Evolutionary conservation across 2,888 invertebrate species (phyloP).

Genomic region (Zaprionus lineosus): DNA sequence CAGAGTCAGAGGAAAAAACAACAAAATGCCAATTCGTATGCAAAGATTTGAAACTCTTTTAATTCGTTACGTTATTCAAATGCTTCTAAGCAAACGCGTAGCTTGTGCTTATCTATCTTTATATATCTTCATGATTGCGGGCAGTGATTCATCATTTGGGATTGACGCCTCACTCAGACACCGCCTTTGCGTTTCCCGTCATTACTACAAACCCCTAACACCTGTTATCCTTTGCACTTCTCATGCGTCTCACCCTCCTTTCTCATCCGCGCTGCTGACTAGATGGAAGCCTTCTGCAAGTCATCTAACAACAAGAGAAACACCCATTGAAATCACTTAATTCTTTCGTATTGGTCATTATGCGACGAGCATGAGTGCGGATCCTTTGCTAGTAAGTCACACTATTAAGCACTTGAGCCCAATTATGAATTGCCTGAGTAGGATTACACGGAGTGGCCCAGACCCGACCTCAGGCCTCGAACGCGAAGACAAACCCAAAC

Average conservation of each 20-base stretch:
- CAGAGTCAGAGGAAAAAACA: too few relatives aligned
- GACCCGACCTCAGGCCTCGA: too few relatives aligned
- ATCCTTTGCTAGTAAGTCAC: constrained; percentile 22
- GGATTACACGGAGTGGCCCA: not conserved
- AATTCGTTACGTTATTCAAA: too few relatives aligned
- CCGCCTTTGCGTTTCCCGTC: constrained; percentile 20
- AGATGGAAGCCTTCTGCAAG: constrained; percentile 27
- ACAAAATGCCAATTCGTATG: too few relatives aligned
- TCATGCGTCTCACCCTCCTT: not conserved
- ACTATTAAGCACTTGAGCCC: constrained; percentile 53
- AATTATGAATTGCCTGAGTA: constrained; percentile 35
- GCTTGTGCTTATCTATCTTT: not conserved
- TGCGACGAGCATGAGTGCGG: not conserved
- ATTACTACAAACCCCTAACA: constrained; percentile 21
- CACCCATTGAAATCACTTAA: constrained; percentile 63
- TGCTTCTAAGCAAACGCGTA: too few relatives aligned
- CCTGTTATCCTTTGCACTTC: constrained; percentile 48
- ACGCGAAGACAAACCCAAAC: not conserved
- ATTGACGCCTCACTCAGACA: too few relatives aligned
- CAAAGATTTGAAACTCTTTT: too few relatives aligned
- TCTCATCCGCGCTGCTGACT: too few relatives aligned
- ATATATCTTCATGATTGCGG: not conserved
- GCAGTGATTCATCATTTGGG: constrained; percentile 36
- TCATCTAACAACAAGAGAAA: constrained; percentile 37
- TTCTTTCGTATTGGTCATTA: constrained; percentile 25